Conservation (phyloP, 2,797 vertebrate species). For the Atherinosoma microstoma region DNA sequence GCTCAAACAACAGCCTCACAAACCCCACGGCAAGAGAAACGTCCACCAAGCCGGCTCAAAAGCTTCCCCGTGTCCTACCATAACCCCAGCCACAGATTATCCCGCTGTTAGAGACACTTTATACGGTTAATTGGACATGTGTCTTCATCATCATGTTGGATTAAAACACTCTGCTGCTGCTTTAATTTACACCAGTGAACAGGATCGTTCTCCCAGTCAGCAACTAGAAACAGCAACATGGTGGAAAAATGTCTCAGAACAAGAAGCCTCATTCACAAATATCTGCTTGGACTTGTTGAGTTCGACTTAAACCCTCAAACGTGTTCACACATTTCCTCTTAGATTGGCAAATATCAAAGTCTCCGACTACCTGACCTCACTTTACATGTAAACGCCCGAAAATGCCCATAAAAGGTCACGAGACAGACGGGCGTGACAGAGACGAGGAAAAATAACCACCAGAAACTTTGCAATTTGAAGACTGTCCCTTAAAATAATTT, state of each 20-base stretch:
- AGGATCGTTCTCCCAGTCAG: background rate
- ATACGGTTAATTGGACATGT: slow-evolving; percentile 20
- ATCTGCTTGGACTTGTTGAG: background rate
- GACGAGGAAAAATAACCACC: background rate
- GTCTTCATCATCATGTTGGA: slow-evolving; percentile 4
- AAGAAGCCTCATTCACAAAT: background rate
- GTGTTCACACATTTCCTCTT: no score
- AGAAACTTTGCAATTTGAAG: no score
- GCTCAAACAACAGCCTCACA: slow-evolving; percentile 33
- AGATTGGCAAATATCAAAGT: background rate
- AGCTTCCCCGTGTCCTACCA: background rate
- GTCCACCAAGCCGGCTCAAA: background rate
- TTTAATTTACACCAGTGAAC: background rate
- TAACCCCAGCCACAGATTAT: slow-evolving; percentile 5
- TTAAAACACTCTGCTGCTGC: background rate
- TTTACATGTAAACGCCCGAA: background rate
- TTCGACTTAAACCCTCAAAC: no score
- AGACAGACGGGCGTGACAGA: background rate
- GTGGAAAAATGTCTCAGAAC: no score
- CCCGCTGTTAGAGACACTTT: slow-evolving; percentile 9
- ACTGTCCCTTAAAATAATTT: no score
- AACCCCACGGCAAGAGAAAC: background rate
- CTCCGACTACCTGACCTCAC: no score
- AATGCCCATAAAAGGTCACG: background rate
- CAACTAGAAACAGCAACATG: no score